Evolutionary conservation across 2,888 invertebrate species (phyloP).

Genomic region (Phalera bucephala): DNA sequence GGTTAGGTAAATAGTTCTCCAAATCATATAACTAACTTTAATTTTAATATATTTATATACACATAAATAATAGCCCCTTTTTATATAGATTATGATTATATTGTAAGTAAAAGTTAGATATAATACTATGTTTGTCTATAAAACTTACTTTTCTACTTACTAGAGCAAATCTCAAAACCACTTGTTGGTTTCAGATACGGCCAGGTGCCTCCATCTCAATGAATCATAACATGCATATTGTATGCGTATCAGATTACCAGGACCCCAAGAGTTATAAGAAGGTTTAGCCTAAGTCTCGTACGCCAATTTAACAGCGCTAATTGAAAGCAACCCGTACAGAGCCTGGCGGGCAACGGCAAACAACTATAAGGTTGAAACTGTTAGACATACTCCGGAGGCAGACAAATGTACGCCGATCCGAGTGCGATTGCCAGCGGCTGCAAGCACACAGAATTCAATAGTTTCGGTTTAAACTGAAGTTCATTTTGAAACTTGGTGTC

Average conservation of each 20-base stretch:
- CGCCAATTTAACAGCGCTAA: constrained; percentile 36
- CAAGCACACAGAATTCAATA: constrained; percentile 25
- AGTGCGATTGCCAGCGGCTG: constrained; percentile 21
- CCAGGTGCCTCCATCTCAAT: no score
- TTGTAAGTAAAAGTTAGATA: no score
- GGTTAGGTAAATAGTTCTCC: no score
- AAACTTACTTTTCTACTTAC: no score
- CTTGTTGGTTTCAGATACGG: no score
- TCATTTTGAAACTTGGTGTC: constrained; percentile 10
- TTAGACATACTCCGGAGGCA: constrained; percentile 11
- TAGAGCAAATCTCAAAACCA: no score
- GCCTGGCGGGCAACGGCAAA: constrained; percentile 18
- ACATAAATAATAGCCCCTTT: no score
- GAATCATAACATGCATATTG: no score
- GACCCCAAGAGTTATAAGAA: constrained; percentile 25
- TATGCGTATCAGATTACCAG: constrained; percentile 6
- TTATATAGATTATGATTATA: no score
- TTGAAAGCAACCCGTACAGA: constrained; percentile 34
- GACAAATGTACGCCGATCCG: constrained; percentile 9
- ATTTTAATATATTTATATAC: no score
- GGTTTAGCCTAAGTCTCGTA: constrained; percentile 26
- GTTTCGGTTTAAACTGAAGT: constrained; percentile 20
- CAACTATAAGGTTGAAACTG: constrained; percentile 29
- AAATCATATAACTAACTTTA: no score
- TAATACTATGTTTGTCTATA: no score